phyloP scores from a whole-genome alignment of 2,113 vertebrate genomes.

The Jacana jacana region DNA sequence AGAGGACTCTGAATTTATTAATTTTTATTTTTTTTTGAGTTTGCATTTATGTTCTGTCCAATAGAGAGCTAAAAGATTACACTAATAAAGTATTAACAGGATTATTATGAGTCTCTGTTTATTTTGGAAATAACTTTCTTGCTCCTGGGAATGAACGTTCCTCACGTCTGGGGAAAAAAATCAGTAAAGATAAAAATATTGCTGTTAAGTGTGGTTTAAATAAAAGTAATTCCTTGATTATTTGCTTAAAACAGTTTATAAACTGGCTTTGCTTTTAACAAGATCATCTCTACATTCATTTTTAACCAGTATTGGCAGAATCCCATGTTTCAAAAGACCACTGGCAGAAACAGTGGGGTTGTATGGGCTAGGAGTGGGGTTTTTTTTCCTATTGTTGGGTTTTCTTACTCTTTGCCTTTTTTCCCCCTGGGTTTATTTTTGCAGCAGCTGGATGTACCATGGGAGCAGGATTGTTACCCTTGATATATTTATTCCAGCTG shows the following conservation, averaged over 20 bases:
- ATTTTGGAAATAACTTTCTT: background rate
- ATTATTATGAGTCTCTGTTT: slow-evolving; percentile 55
- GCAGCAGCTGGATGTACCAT: slow-evolving; percentile 44
- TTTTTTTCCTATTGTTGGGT: fast-evolving
- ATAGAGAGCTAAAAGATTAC: slow-evolving; percentile 87
- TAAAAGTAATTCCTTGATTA: background rate
- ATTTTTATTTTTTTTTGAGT: slow-evolving; percentile 75
- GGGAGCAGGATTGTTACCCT: slow-evolving; percentile 43
- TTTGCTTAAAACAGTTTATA: background rate
- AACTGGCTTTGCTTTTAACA: background rate
- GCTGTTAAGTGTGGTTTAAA: background rate
- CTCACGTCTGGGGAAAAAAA: background rate
- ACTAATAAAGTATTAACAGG: slow-evolving; percentile 99
- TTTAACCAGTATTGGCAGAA: background rate
- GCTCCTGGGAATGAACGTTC: fast-evolving
- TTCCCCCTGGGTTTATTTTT: background rate
- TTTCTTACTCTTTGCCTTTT: background rate
- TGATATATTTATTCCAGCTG: slow-evolving; percentile 61
- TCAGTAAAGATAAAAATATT: background rate
- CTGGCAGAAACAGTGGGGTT: background rate
- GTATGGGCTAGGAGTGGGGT: background rate
- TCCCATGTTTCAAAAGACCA: background rate
- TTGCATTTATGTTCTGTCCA: slow-evolving; percentile 90
- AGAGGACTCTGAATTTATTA: slow-evolving; percentile 75
- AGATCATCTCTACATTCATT: background rate